Evolutionary conservation across 1,140 invertebrate species (phyloP).

Genomic region (Tyrophagus putrescentiae): DNA sequence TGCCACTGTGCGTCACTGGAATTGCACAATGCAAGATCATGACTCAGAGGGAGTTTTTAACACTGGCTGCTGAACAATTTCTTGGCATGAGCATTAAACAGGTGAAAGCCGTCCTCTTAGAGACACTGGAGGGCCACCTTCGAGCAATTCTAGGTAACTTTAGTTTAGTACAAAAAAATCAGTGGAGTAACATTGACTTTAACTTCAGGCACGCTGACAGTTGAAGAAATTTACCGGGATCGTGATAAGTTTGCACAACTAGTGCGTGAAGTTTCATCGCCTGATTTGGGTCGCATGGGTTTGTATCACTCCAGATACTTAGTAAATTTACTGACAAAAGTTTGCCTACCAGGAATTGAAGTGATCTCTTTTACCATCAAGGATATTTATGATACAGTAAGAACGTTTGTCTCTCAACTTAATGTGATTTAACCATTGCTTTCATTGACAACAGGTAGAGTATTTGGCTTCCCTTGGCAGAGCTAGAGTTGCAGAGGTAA

Average conservation of each 20-base stretch:
- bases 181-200: background rate
- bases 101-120: constrained; percentile 71
- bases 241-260: constrained; percentile 89
- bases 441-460: too few relatives aligned
- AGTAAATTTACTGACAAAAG: too few relatives aligned
- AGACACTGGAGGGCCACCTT: constrained; percentile 65
- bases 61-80: constrained; percentile 92
- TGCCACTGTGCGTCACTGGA: constrained; percentile 85
- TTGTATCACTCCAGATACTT: too few relatives aligned
- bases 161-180: background rate
- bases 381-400: constrained; percentile 91
- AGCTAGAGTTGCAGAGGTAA: constrained; percentile 75
- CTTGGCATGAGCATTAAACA: constrained; percentile 78
- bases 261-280: constrained; percentile 85
- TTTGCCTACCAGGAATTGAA: too few relatives aligned
- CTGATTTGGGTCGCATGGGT: constrained; percentile 94
- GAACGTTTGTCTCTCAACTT: too few relatives aligned
- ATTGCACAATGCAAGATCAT: constrained; percentile 85
- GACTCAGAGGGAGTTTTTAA: constrained; percentile 86
- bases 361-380: constrained; percentile 96
- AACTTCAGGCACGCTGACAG: constrained; percentile 66
- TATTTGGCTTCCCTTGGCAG: constrained; percentile 86
- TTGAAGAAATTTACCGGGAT: constrained; percentile 94
- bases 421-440: too few relatives aligned
- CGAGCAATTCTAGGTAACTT: constrained; percentile 65